Conservation (phyloP, 2,113 vertebrate genomes). For the Ctenomys sociabilis region DNA sequence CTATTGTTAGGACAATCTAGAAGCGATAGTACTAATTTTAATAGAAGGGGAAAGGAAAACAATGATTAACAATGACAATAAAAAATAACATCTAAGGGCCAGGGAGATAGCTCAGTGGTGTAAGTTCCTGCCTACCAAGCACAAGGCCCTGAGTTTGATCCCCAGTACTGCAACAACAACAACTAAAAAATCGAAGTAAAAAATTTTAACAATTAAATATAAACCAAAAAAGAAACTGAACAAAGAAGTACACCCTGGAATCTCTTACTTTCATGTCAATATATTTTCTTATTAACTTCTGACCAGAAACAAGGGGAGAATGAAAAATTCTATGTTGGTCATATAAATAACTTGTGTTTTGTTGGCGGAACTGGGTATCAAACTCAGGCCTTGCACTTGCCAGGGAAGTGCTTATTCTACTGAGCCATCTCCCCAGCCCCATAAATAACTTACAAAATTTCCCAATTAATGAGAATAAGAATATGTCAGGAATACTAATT, state of each 20-base stretch:
- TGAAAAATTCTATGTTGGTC: not conserved
- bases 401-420: too few species aligned
- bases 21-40: slow-evolving; percentile 11
- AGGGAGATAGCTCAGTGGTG: too few species aligned
- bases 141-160: not conserved
- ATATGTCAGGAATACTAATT: slow-evolving; percentile 25
- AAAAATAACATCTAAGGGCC: not conserved
- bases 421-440: too few species aligned
- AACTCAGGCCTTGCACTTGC: too few species aligned
- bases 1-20: slow-evolving; percentile 20
- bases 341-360: slow-evolving; percentile 7
- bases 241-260: slow-evolving; percentile 27
- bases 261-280: not conserved
- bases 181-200: slow-evolving; percentile 55
- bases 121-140: too few species aligned
- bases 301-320: slow-evolving; percentile 1
- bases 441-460: slow-evolving; percentile 21
- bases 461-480: slow-evolving; percentile 38
- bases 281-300: slow-evolving; percentile 47
- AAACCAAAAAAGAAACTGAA: slow-evolving; percentile 19
- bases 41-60: not conserved
- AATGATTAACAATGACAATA: not conserved
- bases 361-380: too few species aligned
- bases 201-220: not conserved
- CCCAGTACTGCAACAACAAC: not conserved